Evolutionary conservation across 1,140 invertebrate species (phyloP), one percentile per base, ranked within the genome.

Genomic region (Tenebrio molitor): DNA sequence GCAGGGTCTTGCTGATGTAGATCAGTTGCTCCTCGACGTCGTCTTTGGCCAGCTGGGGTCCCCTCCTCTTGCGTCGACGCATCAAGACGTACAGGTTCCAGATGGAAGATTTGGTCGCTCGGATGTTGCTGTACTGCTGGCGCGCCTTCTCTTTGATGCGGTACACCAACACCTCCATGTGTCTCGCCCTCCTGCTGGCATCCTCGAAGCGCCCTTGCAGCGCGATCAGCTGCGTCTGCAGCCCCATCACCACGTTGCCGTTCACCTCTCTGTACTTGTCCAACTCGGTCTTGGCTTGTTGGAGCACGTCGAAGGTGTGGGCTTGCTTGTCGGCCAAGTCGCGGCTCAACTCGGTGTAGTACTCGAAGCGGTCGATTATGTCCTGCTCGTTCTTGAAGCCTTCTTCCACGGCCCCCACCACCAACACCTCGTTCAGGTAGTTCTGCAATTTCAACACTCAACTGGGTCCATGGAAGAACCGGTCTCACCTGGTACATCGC

Each of bases 141-240:
- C 15, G 10, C 29, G 14, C 14, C 17, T 41, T 23, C 12, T 66
- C 8, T 50, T 66, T 69, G 12, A 74, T 71, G 5, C 19, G 7
- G 1, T 39, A 16, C 23, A 74, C 46, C 14, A 74, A 21, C 8
- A 16, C 10, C 29, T 74, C 73, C 67, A 69, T 62, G 10, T 64
- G 68, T 2, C 69, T 17, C 10, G 73, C 25, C 12, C 71, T 53
- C 12, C n/a, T 50, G n/a, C 17, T 58, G 0, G 73, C 62, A 23
- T 17, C 42, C 53, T 74, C 73, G 23, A 66, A 74, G 10, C 73
- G 17, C 5, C 33, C 58, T 44, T 71, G 73, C 19, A 74, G 39
- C 15, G 64, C 62, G 6, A 58, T 19, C 12, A 64, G 10, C 46
- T 70, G 42, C 15, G 65, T 71, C n/a, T 65, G 50, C 8, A 74